Conservation (phyloP, 2,113 vertebrate genomes). For the Peromyscus californicus region DNA sequence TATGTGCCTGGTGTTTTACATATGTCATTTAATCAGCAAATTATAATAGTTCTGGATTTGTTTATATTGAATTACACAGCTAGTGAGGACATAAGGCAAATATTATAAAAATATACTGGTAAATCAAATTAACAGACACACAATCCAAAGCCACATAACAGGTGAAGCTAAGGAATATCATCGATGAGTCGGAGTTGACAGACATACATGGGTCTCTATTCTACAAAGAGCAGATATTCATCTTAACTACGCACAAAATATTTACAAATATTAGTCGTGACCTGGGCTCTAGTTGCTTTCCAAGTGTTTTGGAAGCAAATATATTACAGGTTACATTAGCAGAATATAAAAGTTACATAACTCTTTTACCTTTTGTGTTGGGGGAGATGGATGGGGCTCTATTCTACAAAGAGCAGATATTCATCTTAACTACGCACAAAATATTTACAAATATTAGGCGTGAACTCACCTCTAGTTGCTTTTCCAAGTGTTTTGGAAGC, state of each 20-base stretch:
- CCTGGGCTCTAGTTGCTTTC: not conserved
- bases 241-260: not conserved
- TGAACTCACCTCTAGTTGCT: not conserved
- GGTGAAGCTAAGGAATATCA: not conserved
- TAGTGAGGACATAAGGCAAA: not conserved
- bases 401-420: not conserved
- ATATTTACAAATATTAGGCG: not conserved
- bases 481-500: not conserved
- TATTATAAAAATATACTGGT: not conserved
- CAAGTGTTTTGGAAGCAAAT: not conserved
- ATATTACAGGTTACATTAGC: not conserved
- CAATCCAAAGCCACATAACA: not conserved
- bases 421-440: not conserved
- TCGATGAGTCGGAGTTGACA: not conserved
- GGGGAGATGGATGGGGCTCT: not conserved
- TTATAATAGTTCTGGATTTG: not conserved
- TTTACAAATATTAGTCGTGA: not conserved
- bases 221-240: not conserved
- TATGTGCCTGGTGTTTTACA: not conserved
- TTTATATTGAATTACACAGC: not conserved
- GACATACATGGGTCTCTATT: not conserved
- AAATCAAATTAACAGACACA: not conserved
- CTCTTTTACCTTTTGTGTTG: not conserved
- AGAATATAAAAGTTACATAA: slow-evolving; percentile 3
- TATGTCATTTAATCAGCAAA: not conserved